Percentiles rank a stretch among this genome's conserved stretches.
phyloP scores from a whole-genome alignment of 2,113 vertebrate species.

The Stigmatopora argus region DNA sequence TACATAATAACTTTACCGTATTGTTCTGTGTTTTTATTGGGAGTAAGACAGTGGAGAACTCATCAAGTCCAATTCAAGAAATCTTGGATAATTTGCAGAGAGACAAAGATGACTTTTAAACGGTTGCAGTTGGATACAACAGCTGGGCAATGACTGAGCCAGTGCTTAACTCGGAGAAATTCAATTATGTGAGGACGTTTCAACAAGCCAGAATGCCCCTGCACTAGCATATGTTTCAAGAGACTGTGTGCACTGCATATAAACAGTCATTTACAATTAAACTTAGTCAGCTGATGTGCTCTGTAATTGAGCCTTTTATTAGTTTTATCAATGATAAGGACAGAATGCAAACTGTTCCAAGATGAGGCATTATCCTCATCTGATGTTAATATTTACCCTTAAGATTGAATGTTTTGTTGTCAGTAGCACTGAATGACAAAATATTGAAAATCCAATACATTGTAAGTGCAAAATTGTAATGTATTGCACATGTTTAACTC shows the following conservation, averaged over 20 bases:
- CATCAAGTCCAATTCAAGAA: conserved; percentile 32
- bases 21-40: conserved; percentile 39
- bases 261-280: conserved; percentile 26
- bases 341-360: not conserved
- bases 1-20: conserved; percentile 1
- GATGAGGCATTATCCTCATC: not conserved
- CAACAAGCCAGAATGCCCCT: conserved; percentile 11
- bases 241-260: conserved; percentile 23
- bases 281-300: not conserved
- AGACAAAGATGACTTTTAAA: conserved; percentile 44
- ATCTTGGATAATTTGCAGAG: conserved; percentile 36
- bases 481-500: no score
- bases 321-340: not conserved
- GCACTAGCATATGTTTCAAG: conserved; percentile 43
- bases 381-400: not conserved
- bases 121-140: conserved; percentile 40
- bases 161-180: conserved; percentile 43
- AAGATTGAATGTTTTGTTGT: not conserved
- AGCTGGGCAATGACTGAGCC: conserved; percentile 44
- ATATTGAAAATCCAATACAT: not conserved
- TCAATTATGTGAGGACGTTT: conserved; percentile 49
- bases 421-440: not conserved
- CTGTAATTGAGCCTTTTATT: not conserved
- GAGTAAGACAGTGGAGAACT: conserved; percentile 45
- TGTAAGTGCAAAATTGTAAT: no score